phyloP scores from a whole-genome alignment of 92 coral and sea anemone species.

The Epizoanthus illoricatus region DNA sequence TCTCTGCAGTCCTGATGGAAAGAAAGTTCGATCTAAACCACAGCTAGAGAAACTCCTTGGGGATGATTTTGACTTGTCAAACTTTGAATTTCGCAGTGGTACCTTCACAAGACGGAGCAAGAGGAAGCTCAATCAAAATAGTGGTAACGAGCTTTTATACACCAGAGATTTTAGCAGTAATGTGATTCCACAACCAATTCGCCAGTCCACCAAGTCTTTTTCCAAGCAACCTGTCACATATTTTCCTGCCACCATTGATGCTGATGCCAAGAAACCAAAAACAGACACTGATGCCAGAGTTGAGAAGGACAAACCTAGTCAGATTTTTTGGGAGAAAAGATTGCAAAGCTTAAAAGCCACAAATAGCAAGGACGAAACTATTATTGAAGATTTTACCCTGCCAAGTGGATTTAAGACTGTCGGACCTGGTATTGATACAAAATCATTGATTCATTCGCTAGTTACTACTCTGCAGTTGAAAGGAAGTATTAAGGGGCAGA shows the following conservation, averaged over 20 bases:
- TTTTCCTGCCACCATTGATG: slow-evolving; percentile 63
- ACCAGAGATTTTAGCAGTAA: slow-evolving; percentile 80
- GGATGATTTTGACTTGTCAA: slow-evolving; percentile 84
- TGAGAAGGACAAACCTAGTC: slow-evolving; percentile 82
- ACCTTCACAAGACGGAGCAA: slow-evolving; percentile 84
- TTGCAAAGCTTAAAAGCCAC: slow-evolving; percentile 78
- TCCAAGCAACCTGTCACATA: slow-evolving; percentile 90
- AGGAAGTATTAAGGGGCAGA: slow-evolving; percentile 88
- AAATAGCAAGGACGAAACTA: slow-evolving; percentile 65
- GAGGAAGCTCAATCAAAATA: slow-evolving; percentile 66
- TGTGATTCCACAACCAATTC: slow-evolving; percentile 70
- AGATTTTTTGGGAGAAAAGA: slow-evolving; percentile 96
- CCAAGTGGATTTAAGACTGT: slow-evolving; percentile 78
- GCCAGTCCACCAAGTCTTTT: slow-evolving; percentile 90
- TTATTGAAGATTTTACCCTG: slow-evolving; percentile 75
- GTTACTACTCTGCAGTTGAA: slow-evolving; percentile 83
- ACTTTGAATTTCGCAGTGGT: slow-evolving; percentile 95
- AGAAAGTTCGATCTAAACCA: slow-evolving; percentile 95
- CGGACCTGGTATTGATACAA: slow-evolving; percentile 90
- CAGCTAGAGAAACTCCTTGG: slow-evolving; percentile 88
- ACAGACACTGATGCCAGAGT: slow-evolving; percentile 59
- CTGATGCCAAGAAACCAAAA: slow-evolving; percentile 59
- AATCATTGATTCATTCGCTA: slow-evolving; percentile 79
- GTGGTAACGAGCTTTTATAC: slow-evolving; percentile 60
- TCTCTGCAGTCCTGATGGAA: slow-evolving; percentile 92